Base-by-base conservation (phyloP, 2,888 invertebrate genomes). In the Drosophila flavopinicola region DNA sequence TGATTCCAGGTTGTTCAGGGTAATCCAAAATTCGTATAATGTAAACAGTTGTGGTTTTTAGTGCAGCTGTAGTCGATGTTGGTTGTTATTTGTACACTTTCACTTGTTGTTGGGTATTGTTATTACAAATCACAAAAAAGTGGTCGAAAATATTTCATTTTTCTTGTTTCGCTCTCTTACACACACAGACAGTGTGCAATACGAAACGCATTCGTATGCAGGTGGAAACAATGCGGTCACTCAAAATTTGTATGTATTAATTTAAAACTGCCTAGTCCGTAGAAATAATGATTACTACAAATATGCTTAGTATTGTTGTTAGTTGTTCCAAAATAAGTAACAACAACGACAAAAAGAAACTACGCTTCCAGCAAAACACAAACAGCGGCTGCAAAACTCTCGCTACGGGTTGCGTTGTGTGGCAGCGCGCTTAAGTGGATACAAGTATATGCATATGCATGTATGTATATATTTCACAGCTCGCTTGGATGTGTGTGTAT, bases 241-340 rank as follows among this genome's bases (percentile, higher is more conserved):
- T 59, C 73, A 44, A 58, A 45, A 53, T 42, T 63, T 59, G 35
- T 71, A 48, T 71, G 51, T 54, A 59, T 64, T 35, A 53, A 71
- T n/a, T n/a, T n/a, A n/a, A n/a, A 56, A 71, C 57, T 66, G 35
- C 45, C 51, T 54, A 63, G 64, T 65, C 51, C 52, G 66, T 65
- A 58, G 39, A 51, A 56, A 57, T 57, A 54, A 37, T 56, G 59
- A 39, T 39, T 37, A 45, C 42, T 66, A 38, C 48, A 53, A 37
- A 24, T 29, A 51, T 35, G 33, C 25, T 51, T 13, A 27, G 41
- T 44, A 15, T 27, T 30, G 13, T 56, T 45, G 64, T 71, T 63
- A 77, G 54, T 80, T 78, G 75, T 83, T 79, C 66, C 86, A 83
- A 76, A 76, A 82, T 58, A 70, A 75, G 58, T 51, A 58, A 58